Evolutionary conservation across 2,113 vertebrate species (phyloP), one percentile per base, ranked within the genome.

Genomic region (Danionella cerebrum): DNA sequence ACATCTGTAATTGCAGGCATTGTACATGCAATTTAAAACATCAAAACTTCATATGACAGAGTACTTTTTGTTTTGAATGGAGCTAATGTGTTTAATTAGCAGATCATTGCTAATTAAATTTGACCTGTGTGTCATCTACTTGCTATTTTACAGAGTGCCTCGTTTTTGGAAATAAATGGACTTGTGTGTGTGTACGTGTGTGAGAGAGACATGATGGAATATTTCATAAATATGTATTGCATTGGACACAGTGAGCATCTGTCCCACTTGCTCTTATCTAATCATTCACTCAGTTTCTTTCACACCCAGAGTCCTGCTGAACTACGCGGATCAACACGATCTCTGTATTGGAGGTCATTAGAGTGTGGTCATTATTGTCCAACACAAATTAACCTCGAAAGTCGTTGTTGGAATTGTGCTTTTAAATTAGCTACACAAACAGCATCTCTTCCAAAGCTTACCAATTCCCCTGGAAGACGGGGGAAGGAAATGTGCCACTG

Each of bases 341-440:
- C n/a, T 27, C 8, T 0, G 25, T 33, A 41, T 42, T 52, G 55
- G 55, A 36, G 72, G 77, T 76, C 76, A 25, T 3, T 73, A 67
- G 13, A 70, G 66, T 72, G 51, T 71, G 7, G 50, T 71, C 73
- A 65, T 80, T 72, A 78, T 77, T 80, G 79, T 77, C 81, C 74
- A 75, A 79, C 59, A 70, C 76, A 83, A 83, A 84, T 84, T 79
- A 80, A 76, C 76, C 70, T 55, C 73, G 75, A 73, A 83, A 74
- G 63, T 47, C 65, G 65, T 51, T 50, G 71, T 69, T 72, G 75
- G 76, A 77, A 82, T 70, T 79, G 58, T 67, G 78, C 82, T 79
- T 42, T 85, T 9, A 69, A 50, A 33, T 33, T 59, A 33, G 36
- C 8, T 9, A 21, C 47, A 70, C 65, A 31, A 24, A 31, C 19